Evolutionary conservation across 2,797 vertebrate genomes (phyloP), one percentile per base, ranked within the genome.

Genomic region (Sebastes nivosus): DNA sequence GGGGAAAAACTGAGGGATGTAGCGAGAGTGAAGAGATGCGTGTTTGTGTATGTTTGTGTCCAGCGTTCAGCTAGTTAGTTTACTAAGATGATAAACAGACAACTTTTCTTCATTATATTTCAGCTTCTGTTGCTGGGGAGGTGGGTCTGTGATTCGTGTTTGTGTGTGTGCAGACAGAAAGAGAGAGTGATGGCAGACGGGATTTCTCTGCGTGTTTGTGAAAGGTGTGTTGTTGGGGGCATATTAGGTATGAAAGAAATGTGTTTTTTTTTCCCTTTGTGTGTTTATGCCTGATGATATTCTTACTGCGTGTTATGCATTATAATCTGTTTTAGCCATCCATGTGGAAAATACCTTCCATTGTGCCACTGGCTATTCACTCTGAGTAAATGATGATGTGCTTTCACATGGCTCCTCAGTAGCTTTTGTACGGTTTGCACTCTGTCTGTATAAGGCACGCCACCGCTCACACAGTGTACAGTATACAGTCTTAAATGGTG

Each of bases 11-110:
- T 60, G 69, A 82, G 54, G 36, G 60, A 79, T 84, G 67, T 60
- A 32, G 67, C 20, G 67, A 77, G 79, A 63, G 74, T 61, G 59
- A 77, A 70, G 66, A 77, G 46, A 72, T 86, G 69, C 68, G 75
- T 77, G 81, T 86, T 77, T 72, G 24, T 79, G 61, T 65, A 13
- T 75, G 65, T 88, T 75, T 83, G 42, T 82, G 81, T 75, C 66
- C 76, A 66, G 59, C 75, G 65, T 29, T 46, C 76, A 84, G 72
- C 75, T 76, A 46, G 85, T 87, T 77, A 38, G 52, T 75, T 84
- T 80, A 70, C 50, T 29, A 63, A 69, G 67, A 72, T 67, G 18
- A 85, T 84, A 85, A 89, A 87, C 70, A 80, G 29, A 81, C 70
- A 67, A 36, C 63, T 63, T 63, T 63, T 63, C 73, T 63, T 86